Conservation (phyloP, 2,888 invertebrate species). For the Oscheius sp. region DNA sequence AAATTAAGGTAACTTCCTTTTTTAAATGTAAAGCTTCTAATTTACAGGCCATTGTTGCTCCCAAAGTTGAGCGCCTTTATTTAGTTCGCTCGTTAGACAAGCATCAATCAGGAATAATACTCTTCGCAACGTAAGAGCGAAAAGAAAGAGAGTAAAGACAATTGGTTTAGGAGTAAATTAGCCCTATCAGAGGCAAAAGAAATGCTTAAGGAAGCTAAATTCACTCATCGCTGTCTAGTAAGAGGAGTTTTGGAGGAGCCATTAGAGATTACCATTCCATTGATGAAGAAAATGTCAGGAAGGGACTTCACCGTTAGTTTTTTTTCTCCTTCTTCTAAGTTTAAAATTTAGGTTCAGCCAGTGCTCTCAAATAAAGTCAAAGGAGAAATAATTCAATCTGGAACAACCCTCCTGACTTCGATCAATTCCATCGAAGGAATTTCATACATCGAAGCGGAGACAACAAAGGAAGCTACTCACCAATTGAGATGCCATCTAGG, state of each 20-base stretch:
- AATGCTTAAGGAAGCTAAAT: neutral
- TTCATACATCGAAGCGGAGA: slow-evolving; percentile 12
- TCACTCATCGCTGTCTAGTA: slow-evolving; percentile 22
- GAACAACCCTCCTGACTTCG: neutral
- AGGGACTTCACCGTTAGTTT: neutral
- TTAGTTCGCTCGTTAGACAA: slow-evolving; percentile 24
- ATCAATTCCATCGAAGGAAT: neutral
- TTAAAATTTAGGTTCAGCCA: neutral
- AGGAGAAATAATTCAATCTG: neutral
- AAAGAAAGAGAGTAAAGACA: no score
- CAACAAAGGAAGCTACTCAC: slow-evolving; percentile 21
- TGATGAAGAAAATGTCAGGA: neutral
- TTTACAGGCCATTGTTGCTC: slow-evolving; percentile 18
- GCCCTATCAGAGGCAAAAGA: slow-evolving; percentile 21
- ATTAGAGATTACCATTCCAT: slow-evolving; percentile 18
- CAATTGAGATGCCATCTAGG: slow-evolving; percentile 24
- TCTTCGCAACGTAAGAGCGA: slow-evolving; percentile 29
- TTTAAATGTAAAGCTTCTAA: neutral
- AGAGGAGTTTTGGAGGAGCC: neutral
- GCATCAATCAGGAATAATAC: slow-evolving; percentile 25
- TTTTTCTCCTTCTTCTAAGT: neutral
- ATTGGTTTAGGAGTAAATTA: slow-evolving; percentile 14
- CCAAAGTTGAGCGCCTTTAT: slow-evolving; percentile 28
- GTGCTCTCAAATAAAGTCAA: neutral
- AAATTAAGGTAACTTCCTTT: slow-evolving; percentile 14